Evolutionary conservation across 2,888 invertebrate genomes (phyloP), one percentile per base, ranked within the genome.

Genomic region (Caenorhabditis sp.): DNA sequence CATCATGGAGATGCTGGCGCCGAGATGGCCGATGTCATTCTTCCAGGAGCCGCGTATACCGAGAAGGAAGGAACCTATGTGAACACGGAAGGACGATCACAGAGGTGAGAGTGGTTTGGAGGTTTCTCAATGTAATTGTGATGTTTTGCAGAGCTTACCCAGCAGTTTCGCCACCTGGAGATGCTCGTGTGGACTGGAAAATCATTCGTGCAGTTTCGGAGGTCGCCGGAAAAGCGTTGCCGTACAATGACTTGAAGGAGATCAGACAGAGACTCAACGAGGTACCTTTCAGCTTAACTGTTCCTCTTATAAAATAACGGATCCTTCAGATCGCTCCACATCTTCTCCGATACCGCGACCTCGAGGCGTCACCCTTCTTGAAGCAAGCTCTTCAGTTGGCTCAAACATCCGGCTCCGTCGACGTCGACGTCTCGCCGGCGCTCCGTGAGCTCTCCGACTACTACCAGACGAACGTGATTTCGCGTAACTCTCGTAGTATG

Each of bases 61-160:
- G 99, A 99, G 94, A 99, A 99, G 93, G 95, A 96, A 92, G 97
- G 95, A n/a, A 97, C 96, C 0, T 99, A 96, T 93, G 97, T 97
- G 0, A 99, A 99, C 94, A 98, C 97, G 0, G 99, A 99, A 94
- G 99, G 99, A 1, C 95, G 98, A 86, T 95, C 97, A 93, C 92
- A 91, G 75, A 87, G 87, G 82, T 88, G 35, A 16, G 59, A 4
- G 24, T 35, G 26, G 28, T 24, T 44, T 8, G 31, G 26, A 31
- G 24, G 19, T 56, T 41, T 16, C 7, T n/a, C 8, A 26, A 24
- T 41, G 24, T 2, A 12, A 22, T 41, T 24, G 26, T 38, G 54
- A 24, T 54, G 8, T 10, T 59, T 63, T 86, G 24, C 76, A 87
- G 87, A 81, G 84, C 86, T 3, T 89, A 90, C 61, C 89, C 90